Evolutionary conservation across 2,113 vertebrate genomes (phyloP).

Genomic region (Eulemur macaco): DNA sequence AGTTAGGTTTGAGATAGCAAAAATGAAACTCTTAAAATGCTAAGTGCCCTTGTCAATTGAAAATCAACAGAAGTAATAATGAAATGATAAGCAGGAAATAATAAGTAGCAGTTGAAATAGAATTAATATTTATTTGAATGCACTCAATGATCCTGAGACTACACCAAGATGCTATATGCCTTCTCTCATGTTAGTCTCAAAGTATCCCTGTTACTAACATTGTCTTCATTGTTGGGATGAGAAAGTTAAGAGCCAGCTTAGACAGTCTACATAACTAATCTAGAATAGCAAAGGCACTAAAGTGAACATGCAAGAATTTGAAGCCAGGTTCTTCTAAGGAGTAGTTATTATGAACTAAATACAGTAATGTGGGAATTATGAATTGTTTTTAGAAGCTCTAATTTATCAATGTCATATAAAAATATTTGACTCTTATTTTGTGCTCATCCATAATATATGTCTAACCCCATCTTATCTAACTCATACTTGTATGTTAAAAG

Average conservation of each 20-base stretch:
- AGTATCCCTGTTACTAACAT: background rate
- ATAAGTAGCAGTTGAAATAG: background rate
- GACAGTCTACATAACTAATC: background rate
- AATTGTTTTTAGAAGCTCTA: background rate
- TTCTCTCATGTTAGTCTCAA: background rate
- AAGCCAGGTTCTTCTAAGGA: background rate
- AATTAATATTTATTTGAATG: slow-evolving; percentile 3
- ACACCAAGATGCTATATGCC: background rate
- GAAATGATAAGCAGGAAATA: background rate
- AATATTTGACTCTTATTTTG: background rate
- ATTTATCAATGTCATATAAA: background rate
- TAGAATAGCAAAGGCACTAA: background rate
- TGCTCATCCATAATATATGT: background rate
- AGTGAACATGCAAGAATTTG: background rate
- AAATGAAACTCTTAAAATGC: background rate
- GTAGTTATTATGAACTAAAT: background rate
- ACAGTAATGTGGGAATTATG: background rate
- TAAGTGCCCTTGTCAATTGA: background rate
- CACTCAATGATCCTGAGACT: background rate
- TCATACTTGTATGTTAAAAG: background rate
- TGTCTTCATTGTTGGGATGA: background rate
- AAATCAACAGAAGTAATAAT: background rate
- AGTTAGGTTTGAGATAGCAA: background rate
- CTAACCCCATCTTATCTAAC: background rate
- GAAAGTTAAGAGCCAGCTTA: background rate